Evolutionary conservation across 2,888 invertebrate genomes (phyloP), one percentile per base, ranked within the genome.

Genomic region (Gasteruption jaculator): DNA sequence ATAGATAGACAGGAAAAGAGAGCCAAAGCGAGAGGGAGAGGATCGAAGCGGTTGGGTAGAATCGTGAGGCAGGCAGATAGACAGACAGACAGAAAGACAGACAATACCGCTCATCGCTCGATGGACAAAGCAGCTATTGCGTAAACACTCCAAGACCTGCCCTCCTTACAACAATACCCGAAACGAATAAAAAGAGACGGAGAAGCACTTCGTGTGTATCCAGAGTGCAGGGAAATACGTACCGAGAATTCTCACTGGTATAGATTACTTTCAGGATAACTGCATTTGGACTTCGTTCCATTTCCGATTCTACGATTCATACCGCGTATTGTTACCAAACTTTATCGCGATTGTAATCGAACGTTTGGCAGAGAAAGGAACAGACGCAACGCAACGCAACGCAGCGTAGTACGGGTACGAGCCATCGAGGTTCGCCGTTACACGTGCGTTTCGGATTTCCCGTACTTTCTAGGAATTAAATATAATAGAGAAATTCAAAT

Each of bases 91-190:
- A 56, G 60, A 58, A 60, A 56, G 65, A 66, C 65, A 63, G 68
- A 69, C 69, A 69, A 70, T 69, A 61, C 59, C 59, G 61, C 63
- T 65, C 68, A 65, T 68, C 67, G 67, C 59, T 66, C 62, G 63
- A 65, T 61, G 66, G 68, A 69, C 69, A 70, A 70, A 57, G 66
- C 64, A 59, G 60, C 68, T 68, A 67, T 68, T 69, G 67, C 69
- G 69, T 68, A 69, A 70, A 68, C 69, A 69, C 67, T 65, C 62
- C 63, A 61, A 53, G 52, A 58, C 46, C 46, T 50, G 50, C 43
- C 50, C 52, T 44, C n/a, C n/a, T n/a, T n/a, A n/a, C n/a, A n/a
- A n/a, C 47, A 43, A 48, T 50, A 43, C 29, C 10, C 34, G 38
- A 11, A 27, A n/a, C n/a, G n/a, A n/a, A n/a, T n/a, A n/a, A n/a